Evolutionary conservation across 2,888 invertebrate genomes (phyloP), one percentile per base, ranked within the genome.

Genomic region (Dryobota labecula): DNA sequence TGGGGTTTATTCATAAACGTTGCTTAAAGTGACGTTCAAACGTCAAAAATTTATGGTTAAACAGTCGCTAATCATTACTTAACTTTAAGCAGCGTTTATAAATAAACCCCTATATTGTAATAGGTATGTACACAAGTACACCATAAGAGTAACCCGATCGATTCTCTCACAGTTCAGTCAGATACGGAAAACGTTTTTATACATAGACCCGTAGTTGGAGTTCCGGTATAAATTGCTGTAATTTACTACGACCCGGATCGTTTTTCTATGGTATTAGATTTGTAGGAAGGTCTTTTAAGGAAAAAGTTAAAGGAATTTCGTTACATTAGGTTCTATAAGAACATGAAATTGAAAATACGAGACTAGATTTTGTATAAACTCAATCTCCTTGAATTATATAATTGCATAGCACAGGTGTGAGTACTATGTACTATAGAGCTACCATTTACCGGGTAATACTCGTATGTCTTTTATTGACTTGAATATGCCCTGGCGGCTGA

Each of bases 181-280:
- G 69, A 65, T 61, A 33, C 61, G 45, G 15, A 45, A 20, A 27
- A 41, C 45, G 56, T 61, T 78, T 70, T 64, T 74, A 70, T 47
- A 72, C 70, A 76, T 60, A 57, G 33, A 45, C 62, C 70, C 75
- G 58, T 78, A 78, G 78, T 78, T 78, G 78, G 63, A 78, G 70
- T 63, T 63, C 20, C 49, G 54, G 66, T 70, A 78, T 78, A 78
- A 81, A 81, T 81, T 70, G 77, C 45, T 38, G 70, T 78, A 78
- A 78, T 78, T 78, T 67, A 78, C 63, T 70, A 47, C 58, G 45
- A 5, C 62, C 43, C 45, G 66, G 49, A 18, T 66, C 78, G 78
- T 78, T 65, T 78, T 74, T 51, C 54, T 75, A 66, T 67, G 54
- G 62, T 53, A 78, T 78, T 70, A 62, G 70, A 45, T 78, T 75